Evolutionary conservation across 2,113 vertebrate species (phyloP).

Genomic region (Carassius carassius): DNA sequence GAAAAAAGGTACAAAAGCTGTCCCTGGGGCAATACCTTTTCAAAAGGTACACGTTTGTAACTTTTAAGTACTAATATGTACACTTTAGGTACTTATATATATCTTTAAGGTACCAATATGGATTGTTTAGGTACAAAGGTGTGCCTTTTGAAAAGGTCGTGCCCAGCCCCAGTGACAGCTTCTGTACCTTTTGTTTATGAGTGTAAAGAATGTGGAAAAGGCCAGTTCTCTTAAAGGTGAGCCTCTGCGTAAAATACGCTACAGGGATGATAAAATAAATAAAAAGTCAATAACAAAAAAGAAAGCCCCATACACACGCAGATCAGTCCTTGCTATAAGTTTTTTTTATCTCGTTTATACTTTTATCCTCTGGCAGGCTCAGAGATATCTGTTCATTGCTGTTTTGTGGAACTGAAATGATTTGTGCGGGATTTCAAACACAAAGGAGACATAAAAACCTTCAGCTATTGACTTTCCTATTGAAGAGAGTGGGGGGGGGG

Average conservation of each 20-base stretch:
- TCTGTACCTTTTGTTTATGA: no score
- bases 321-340: conserved; percentile 23
- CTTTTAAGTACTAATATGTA: no score
- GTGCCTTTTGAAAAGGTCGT: no score
- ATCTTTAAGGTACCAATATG: no score
- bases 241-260: conserved; percentile 1
- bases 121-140: no score
- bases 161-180: no score
- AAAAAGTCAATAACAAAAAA: conserved; percentile 39
- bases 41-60: no score
- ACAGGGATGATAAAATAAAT: conserved; percentile 5
- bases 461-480: conserved; percentile 27
- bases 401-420: conserved; percentile 20
- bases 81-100: no score
- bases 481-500: not conserved
- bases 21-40: no score
- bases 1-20: no score
- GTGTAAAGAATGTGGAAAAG: not conserved
- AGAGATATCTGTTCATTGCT: conserved; percentile 11
- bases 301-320: not conserved
- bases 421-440: conserved; percentile 35
- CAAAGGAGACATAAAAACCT: conserved; percentile 30
- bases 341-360: conserved; percentile 4
- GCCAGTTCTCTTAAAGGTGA: conserved; percentile 1
- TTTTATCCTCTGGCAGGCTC: conserved; percentile 34